phyloP scores from a whole-genome alignment of 2,113 vertebrate genomes.

The Galemys pyrenaicus region DNA sequence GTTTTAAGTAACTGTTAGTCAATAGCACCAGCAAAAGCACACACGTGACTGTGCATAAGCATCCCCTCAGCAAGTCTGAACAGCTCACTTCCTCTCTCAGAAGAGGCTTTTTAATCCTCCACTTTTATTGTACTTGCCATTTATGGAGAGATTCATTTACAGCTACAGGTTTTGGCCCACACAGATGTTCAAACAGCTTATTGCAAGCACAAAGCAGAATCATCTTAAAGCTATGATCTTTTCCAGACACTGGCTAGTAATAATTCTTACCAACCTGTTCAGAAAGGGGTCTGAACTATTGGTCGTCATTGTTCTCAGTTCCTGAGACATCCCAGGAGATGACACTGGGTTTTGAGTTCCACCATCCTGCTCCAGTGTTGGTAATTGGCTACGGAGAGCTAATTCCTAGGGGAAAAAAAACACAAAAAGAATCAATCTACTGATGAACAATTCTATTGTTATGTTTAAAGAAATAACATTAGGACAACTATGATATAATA shows the following conservation, averaged over 20 bases:
- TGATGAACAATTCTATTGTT: neutral
- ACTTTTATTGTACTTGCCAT: constrained; percentile 77
- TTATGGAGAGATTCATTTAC: constrained; percentile 82
- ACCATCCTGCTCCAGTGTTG: constrained; percentile 96
- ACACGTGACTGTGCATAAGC: constrained; percentile 77
- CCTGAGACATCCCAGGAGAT: constrained; percentile 96
- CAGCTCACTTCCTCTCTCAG: constrained; percentile 82
- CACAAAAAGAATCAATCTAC: constrained; percentile 38
- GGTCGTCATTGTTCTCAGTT: constrained; percentile 98
- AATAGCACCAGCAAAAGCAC: constrained; percentile 77
- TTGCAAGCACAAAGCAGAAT: constrained; percentile 77
- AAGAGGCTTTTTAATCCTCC: constrained; percentile 80
- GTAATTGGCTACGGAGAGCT: constrained; percentile 96
- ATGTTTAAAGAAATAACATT: neutral
- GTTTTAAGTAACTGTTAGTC: constrained; percentile 80
- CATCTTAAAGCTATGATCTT: constrained; percentile 51
- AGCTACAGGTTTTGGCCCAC: constrained; percentile 79
- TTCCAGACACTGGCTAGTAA: constrained; percentile 21
- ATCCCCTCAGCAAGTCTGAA: constrained; percentile 81
- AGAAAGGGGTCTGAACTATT: constrained; percentile 99
- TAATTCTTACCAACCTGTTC: constrained; percentile 92
- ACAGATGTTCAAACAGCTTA: constrained; percentile 82
- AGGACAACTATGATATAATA: neutral
- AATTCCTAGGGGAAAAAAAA: constrained; percentile 89
- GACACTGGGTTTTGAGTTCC: constrained; percentile 94